Base-by-base conservation (phyloP, 1,140 invertebrate species). In the Pemphigus obesinymphae region DNA sequence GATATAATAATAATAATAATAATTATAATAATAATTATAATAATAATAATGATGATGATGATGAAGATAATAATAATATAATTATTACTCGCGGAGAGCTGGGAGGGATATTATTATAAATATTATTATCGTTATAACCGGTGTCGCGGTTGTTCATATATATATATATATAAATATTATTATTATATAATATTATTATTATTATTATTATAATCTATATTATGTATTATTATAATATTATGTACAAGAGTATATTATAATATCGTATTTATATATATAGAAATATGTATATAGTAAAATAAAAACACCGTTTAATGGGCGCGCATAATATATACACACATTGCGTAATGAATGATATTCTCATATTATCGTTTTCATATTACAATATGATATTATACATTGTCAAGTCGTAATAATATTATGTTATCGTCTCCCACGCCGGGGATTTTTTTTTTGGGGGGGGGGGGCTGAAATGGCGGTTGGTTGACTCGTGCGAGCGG, bases 201-300 rank as follows among this genome's bases (percentile, higher is more conserved):
- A n/a, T n/a, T n/a, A n/a, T n/a, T n/a, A n/a, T 0, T 66, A 66
- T n/a, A 23, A 23, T 68, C 40, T 29, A n/a, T 68, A n/a, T n/a
- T n/a, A n/a, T n/a, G n/a, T n/a, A n/a, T n/a, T n/a, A n/a, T n/a
- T n/a, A n/a, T n/a, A n/a, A 40, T 68, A 26, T n/a, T 70, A 70
- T 70, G 15, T 70, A 70, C 37, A 70, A 43, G n/a, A 45, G 23
- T 72, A 29, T 72, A 66, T 20, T 34, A 45, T 48, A n/a, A 48
- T 48, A 43, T 6, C 6, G 10, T 73, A 29, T 70, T 68, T 29
- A 63, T 63, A n/a, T 26, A 58, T 58, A 58, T 23, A 13, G 45
- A 48, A 48, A 20, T 45, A 70, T 37, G 5, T 37, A 70, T 66
- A 68, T 73, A 73, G 70, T 73, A 73, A 73, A 73, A 73, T 73